phyloP scores from a whole-genome alignment of 2,888 invertebrate species.

The Drosophila mercatorum region DNA sequence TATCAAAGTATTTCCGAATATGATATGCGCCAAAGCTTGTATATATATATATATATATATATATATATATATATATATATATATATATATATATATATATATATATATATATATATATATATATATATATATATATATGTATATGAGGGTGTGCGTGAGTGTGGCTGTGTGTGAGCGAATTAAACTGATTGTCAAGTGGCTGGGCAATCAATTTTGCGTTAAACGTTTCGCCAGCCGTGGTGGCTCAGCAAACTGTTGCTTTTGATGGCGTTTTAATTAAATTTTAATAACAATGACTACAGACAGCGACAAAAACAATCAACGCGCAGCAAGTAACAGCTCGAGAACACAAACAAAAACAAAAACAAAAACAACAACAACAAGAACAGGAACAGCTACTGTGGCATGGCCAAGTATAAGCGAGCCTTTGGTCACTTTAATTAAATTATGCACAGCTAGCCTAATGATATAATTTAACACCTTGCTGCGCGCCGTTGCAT shows the following conservation, averaged over 20 bases:
- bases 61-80: too few relatives aligned
- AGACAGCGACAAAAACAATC: slow-evolving; percentile 11
- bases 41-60: too few relatives aligned
- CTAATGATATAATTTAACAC: slow-evolving; percentile 56
- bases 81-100: too few relatives aligned
- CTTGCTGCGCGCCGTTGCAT: slow-evolving; percentile 36
- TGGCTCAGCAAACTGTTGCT: slow-evolving; percentile 45
- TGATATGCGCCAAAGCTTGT: neutral
- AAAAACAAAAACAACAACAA: neutral
- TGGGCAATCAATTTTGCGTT: slow-evolving; percentile 47
- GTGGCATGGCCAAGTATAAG: slow-evolving; percentile 6
- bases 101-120: too few relatives aligned
- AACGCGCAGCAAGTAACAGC: slow-evolving; percentile 4
- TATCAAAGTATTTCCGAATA: slow-evolving; percentile 1
- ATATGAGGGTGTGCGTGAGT: neutral
- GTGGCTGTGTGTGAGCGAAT: slow-evolving; percentile 1
- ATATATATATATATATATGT: too few relatives aligned
- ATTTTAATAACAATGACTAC: slow-evolving; percentile 54
- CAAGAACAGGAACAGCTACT: neutral
- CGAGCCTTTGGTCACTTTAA: slow-evolving; percentile 35
- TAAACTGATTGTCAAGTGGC: slow-evolving; percentile 30
- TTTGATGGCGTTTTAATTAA: slow-evolving; percentile 60
- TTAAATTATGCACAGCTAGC: slow-evolving; percentile 46
- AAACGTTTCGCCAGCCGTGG: slow-evolving; percentile 35
- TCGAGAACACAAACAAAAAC: neutral